Conservation (phyloP, 2,888 invertebrate species). For the Caradrina clavipalpis region DNA sequence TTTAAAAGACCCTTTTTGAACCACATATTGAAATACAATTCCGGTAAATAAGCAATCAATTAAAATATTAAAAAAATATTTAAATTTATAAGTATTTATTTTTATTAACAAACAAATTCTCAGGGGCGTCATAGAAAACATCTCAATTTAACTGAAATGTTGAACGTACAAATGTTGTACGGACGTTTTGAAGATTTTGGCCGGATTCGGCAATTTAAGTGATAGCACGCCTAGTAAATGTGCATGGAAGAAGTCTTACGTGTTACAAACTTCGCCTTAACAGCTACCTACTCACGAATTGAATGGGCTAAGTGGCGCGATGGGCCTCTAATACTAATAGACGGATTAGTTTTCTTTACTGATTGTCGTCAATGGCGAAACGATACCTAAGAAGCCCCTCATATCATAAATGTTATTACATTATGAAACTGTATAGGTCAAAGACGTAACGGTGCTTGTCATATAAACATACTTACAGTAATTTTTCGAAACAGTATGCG, state of each 20-base stretch:
- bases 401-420: constrained; percentile 32
- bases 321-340: constrained; percentile 77
- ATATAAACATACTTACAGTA: constrained; percentile 1
- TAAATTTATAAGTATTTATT: too few species aligned
- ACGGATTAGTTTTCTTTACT: constrained; percentile 77
- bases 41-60: too few species aligned
- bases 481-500: constrained; percentile 22
- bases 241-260: not conserved
- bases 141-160: not conserved
- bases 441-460: constrained; percentile 25
- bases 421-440: constrained; percentile 41
- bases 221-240: not conserved
- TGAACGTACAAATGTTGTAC: too few species aligned
- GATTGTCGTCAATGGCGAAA: constrained; percentile 69
- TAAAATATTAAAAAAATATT: too few species aligned
- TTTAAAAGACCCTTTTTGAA: too few species aligned
- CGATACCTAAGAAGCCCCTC: constrained; percentile 39
- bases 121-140: too few species aligned
- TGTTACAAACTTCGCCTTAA: constrained; percentile 51
- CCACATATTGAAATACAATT: too few species aligned
- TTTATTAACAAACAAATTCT: too few species aligned
- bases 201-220: too few species aligned
- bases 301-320: constrained; percentile 66
- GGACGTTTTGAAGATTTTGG: too few species aligned
- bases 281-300: constrained; percentile 54